phyloP scores from a whole-genome alignment of 2,113 vertebrate species.

The Nicator chloris region DNA sequence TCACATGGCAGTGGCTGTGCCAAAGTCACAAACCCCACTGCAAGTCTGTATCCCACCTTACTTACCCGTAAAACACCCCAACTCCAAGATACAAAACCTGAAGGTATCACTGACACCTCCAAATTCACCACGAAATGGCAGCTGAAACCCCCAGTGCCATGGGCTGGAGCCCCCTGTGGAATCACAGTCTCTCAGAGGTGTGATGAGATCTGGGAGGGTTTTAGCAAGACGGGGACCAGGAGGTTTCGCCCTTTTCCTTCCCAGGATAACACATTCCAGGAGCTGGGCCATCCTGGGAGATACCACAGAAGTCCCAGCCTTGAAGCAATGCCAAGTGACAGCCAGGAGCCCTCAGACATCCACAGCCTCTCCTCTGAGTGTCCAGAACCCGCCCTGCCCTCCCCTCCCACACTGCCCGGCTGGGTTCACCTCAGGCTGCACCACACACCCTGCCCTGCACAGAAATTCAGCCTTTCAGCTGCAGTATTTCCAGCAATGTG shows the following conservation, averaged over 20 bases:
- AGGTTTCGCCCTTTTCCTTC: background rate
- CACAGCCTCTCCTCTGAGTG: fast-evolving
- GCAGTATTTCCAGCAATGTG: background rate
- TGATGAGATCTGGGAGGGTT: background rate
- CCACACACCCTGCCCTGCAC: background rate
- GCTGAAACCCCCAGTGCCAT: background rate
- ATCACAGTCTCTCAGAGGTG: background rate
- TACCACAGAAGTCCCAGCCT: background rate
- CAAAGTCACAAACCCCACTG: background rate
- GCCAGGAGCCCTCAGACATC: background rate
- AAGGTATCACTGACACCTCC: background rate
- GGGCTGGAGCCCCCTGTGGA: background rate
- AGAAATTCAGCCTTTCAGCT: background rate
- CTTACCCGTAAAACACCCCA: background rate
- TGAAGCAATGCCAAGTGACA: background rate
- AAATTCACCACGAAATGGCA: background rate
- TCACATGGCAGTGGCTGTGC: background rate
- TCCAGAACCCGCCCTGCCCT: background rate
- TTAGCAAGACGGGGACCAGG: background rate
- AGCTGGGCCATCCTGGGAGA: background rate
- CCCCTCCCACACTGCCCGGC: background rate
- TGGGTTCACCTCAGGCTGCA: background rate
- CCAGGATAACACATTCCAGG: background rate
- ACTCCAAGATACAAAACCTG: background rate
- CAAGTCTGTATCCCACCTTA: background rate